Conservation (phyloP, 2,797 vertebrate species). For the Cynopterus sphinx region DNA sequence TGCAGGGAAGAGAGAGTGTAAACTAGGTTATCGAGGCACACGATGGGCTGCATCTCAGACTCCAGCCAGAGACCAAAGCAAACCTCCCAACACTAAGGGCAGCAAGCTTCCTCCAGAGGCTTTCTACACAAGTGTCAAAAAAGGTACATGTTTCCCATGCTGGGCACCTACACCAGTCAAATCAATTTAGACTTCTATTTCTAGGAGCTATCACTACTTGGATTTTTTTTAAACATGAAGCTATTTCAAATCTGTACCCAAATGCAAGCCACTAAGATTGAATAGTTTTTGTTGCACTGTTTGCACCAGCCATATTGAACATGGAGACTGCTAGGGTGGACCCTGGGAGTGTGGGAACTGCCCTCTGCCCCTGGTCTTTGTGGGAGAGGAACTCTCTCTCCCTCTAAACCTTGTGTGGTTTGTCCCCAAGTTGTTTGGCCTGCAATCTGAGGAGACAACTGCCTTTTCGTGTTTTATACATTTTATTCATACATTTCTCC, state of each 20-base stretch:
- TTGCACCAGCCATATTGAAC: not conserved
- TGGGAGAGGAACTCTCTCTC: not conserved
- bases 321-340: not conserved
- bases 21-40: not conserved
- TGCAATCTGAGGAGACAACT: constrained; percentile 64
- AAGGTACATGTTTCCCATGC: not conserved
- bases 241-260: constrained; percentile 47
- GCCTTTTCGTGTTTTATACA: constrained; percentile 73
- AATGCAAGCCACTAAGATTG: not conserved
- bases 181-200: constrained; percentile 48
- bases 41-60: not conserved
- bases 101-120: not conserved
- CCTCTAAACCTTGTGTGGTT: not conserved
- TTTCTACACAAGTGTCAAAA: not conserved
- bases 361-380: not conserved
- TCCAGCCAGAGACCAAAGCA: not conserved
- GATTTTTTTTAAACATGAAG: not conserved
- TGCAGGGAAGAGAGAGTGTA: not conserved
- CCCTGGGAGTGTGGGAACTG: not conserved
- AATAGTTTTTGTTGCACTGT: not conserved
- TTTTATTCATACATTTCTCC: constrained; percentile 71
- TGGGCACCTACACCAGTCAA: not conserved
- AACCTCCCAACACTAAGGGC: not conserved
- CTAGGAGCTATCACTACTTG: constrained; percentile 35
- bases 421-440: not conserved